These are phyloP conservation scores for Denticeps clupeoides DNA, from an alignment of 2,797 vertebrate species.

Conservation along the genomic window DNA sequence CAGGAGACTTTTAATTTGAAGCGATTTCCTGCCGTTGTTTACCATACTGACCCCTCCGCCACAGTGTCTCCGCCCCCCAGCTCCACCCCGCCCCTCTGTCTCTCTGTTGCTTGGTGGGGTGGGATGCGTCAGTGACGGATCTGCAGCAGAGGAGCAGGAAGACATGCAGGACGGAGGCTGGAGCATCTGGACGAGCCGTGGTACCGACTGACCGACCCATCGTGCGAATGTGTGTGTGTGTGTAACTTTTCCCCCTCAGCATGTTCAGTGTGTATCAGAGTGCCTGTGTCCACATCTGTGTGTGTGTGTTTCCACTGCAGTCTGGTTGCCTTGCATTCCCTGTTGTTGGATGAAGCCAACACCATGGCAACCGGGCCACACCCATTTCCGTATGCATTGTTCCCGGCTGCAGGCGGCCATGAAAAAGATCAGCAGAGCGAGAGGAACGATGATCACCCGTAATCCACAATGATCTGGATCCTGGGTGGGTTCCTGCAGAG, in stretches of 20 bases:
- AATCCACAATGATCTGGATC: no score
- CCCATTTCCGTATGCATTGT: conserved; percentile 59
- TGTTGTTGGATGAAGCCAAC: conserved; percentile 32
- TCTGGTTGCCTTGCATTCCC: background rate
- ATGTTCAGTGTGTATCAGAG: background rate
- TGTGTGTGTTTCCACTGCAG: background rate
- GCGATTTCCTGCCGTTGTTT: no score
- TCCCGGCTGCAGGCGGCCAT: conserved; percentile 29
- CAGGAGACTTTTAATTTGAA: no score
- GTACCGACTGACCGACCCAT: conserved; percentile 66
- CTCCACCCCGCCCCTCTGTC: no score
- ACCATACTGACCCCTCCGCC: no score
- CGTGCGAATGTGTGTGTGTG: conserved; percentile 14
- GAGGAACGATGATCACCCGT: background rate
- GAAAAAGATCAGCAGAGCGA: conserved; percentile 3
- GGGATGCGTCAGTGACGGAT: background rate
- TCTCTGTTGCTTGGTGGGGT: no score
- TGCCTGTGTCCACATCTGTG: background rate
- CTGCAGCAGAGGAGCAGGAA: conserved; percentile 27
- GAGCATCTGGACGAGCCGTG: conserved; percentile 97
- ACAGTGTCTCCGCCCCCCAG: no score
- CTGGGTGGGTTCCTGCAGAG: background rate
- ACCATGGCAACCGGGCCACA: conserved; percentile 58
- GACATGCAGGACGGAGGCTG: conserved; percentile 88
- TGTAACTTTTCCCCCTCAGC: background rate